Conservation (phyloP, 2,888 invertebrate species). For the Lycaena phlaeas region DNA sequence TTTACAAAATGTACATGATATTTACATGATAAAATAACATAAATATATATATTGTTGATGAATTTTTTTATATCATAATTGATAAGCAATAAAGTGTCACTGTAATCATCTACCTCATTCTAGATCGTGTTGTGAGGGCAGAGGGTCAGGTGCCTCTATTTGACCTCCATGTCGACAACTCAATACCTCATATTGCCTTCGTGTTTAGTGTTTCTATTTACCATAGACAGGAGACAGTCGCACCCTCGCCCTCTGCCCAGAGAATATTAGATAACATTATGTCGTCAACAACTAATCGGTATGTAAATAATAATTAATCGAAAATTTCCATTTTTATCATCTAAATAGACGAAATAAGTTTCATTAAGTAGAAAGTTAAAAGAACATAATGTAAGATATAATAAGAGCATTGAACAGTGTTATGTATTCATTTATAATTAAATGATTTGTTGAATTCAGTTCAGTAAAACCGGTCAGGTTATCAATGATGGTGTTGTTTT, state of each 20-base stretch:
- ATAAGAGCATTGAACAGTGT: conserved; percentile 4
- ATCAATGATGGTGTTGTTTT: conserved; percentile 64
- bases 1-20: conserved; percentile 12
- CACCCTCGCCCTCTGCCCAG: conserved; percentile 25
- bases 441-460: conserved; percentile 63
- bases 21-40: conserved; percentile 21
- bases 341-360: too few species aligned
- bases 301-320: background rate
- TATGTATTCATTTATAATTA: conserved; percentile 30
- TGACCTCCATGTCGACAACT: conserved; percentile 20
- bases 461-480: conserved; percentile 64
- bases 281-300: conserved; percentile 28
- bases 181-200: conserved; percentile 46
- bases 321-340: conserved; percentile 3
- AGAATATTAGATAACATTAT: conserved; percentile 49
- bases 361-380: conserved; percentile 3
- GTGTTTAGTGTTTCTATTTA: conserved; percentile 33
- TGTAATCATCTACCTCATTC: conserved; percentile 68
- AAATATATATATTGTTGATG: conserved; percentile 35
- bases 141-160: conserved; percentile 26
- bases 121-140: conserved; percentile 37
- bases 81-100: conserved; percentile 55
- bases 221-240: conserved; percentile 14
- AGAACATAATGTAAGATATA: conserved; percentile 31
- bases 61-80: conserved; percentile 49